Evolutionary conservation across 2,113 vertebrate species (phyloP), one percentile per base, ranked within the genome.

Genomic region (Mystacornis crossleyi): DNA sequence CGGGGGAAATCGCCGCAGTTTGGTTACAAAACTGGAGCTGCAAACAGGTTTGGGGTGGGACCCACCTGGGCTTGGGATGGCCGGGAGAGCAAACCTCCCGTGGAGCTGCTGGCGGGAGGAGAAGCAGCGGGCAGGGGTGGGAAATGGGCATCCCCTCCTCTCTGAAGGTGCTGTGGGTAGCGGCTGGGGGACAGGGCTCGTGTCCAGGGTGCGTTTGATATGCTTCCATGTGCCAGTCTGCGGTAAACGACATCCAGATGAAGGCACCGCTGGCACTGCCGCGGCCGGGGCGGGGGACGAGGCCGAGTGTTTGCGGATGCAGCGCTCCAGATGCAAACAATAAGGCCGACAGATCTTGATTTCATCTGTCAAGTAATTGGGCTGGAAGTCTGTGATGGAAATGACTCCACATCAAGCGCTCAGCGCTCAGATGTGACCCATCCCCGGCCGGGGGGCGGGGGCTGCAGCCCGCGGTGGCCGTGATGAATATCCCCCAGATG

Each of bases 401-500:
- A 97, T 96, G 94, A 94, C 93, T 94, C 95, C 96, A 96, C 96
- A 96, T 97, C 96, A 97, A 97, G 96, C 47, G 2, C 79, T 73
- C 58, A 2, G 62, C 13, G 64, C 91, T 94, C 95, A 94, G 64
- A 94, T 96, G 91, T 89, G 96, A 94, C 96, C 96, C 94, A 91
- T 81, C 86, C 93, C 4, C 12, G 61, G 71, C 89, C 3, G 13
- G 3, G 18, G 86, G 93, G 69, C 13, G 92, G 92, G 81, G 77
- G 81, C 94, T 54, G 84, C 88, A 86, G 93, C 82, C 95, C 12
- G 12, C 5, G 9, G 82, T 84, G 94, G 92, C 92, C 74, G 6
- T 90, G 95, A 90, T 95, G 95, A 91, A 97, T 97, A 8, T 90
- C 90, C 95, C 97, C 92, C 97, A 97, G 97, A 97, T 97, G 97